Percentiles rank a stretch among this genome's conserved stretches.
These are phyloP conservation scores for Ataeniobius toweri DNA, from an alignment of 2,797 vertebrate genomes.

Conservation along the genomic window DNA sequence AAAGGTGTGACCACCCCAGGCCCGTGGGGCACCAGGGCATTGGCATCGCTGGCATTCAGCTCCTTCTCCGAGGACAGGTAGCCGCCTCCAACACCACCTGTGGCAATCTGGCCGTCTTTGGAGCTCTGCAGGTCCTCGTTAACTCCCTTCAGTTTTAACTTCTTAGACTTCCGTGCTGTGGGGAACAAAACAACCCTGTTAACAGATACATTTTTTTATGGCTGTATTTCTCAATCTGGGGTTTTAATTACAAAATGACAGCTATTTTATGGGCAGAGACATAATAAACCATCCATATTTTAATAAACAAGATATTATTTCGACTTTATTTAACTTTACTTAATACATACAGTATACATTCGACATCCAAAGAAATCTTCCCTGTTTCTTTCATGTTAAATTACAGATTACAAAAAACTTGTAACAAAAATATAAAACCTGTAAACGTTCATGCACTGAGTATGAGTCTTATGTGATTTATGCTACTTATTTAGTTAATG, in stretches of 20 bases:
- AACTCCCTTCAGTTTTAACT: slow-evolving; percentile 94
- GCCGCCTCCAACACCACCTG: slow-evolving; percentile 56
- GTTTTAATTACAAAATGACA: slow-evolving; percentile 9
- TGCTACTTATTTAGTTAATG: too few species aligned
- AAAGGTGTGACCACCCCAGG: slow-evolving; percentile 85
- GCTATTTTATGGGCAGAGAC: background rate
- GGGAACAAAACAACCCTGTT: slow-evolving; percentile 24
- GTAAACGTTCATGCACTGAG: background rate
- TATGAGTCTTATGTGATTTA: too few species aligned
- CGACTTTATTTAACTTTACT: background rate
- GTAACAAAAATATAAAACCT: background rate
- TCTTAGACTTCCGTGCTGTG: slow-evolving; percentile 96
- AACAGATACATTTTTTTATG: slow-evolving; percentile 16
- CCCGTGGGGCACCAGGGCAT: slow-evolving; percentile 89
- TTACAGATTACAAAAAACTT: too few species aligned
- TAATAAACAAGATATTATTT: background rate
- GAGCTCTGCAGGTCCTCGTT: slow-evolving; percentile 89
- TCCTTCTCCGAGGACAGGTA: slow-evolving; percentile 90
- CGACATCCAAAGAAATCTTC: background rate
- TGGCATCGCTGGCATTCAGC: slow-evolving; percentile 83
- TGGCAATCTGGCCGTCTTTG: slow-evolving; percentile 83
- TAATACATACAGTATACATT: background rate
- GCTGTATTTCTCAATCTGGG: slow-evolving; percentile 2
- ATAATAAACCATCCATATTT: background rate
- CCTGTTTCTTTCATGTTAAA: background rate